phyloP scores from a whole-genome alignment of 2,797 vertebrate genomes.

The Esox lucius region DNA sequence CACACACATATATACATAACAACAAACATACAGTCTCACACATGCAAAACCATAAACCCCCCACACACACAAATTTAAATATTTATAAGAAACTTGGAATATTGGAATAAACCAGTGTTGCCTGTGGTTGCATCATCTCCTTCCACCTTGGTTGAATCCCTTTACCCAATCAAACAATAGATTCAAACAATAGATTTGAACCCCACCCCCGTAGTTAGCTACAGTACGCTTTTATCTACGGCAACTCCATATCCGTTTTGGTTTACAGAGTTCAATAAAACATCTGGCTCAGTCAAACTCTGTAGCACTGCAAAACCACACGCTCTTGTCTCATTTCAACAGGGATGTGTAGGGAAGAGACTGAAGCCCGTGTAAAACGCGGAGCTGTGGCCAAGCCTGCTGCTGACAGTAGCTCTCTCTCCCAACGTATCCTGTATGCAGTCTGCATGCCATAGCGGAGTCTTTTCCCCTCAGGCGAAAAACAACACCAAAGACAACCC shows the following conservation, averaged over 20 bases:
- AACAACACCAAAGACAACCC: constrained; percentile 40
- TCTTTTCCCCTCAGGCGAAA: constrained; percentile 36
- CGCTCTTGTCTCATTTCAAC: neutral
- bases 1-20: constrained; percentile 2
- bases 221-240: neutral
- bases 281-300: neutral
- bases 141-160: neutral
- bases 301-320: neutral
- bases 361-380: constrained; percentile 21
- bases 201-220: neutral
- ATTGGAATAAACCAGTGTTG: neutral
- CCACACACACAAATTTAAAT: neutral
- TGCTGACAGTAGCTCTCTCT: constrained; percentile 8
- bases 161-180: neutral
- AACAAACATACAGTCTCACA: neutral
- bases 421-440: constrained; percentile 43
- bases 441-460: constrained; percentile 37
- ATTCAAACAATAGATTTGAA: neutral
- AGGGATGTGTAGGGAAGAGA: neutral
- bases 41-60: neutral
- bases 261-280: neutral
- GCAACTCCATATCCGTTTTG: neutral
- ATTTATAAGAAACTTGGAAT: neutral
- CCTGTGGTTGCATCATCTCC: neutral
- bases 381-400: constrained; percentile 13